Percentiles rank a stretch among this genome's conserved stretches.
Conservation (phyloP, 2,888 invertebrate species). For the Pasiphila rectangulata region DNA sequence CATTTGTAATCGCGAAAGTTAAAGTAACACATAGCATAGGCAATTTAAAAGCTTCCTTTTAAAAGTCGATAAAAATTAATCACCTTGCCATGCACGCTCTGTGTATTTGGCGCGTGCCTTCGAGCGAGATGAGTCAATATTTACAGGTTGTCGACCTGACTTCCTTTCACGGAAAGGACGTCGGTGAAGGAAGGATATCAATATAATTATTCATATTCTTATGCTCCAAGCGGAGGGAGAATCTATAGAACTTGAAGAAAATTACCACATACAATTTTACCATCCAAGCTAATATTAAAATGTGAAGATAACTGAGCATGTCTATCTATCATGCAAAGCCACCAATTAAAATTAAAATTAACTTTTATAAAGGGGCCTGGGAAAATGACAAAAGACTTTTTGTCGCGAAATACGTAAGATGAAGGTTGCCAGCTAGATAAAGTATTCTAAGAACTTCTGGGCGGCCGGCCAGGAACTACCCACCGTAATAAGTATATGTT, state of each 20-base stretch:
- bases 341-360: too few relatives aligned
- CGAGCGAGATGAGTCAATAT: constrained; percentile 68
- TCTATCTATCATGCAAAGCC: too few relatives aligned
- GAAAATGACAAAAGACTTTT: too few relatives aligned
- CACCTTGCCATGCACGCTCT: constrained; percentile 42
- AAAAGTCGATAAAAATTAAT: constrained; percentile 30
- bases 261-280: too few relatives aligned
- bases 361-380: too few relatives aligned
- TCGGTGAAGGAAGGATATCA: constrained; percentile 35
- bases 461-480: not conserved
- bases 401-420: too few relatives aligned
- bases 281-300: too few relatives aligned
- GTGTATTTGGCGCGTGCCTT: constrained; percentile 60
- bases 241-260: too few relatives aligned
- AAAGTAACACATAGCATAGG: too few relatives aligned
- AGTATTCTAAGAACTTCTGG: constrained; percentile 1
- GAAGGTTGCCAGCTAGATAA: too few relatives aligned
- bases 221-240: not conserved
- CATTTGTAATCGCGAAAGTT: too few relatives aligned
- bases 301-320: too few relatives aligned
- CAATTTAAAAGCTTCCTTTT: constrained; percentile 2
- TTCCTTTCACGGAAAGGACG: constrained; percentile 51
- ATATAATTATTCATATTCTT: constrained; percentile 27
- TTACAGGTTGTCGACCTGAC: constrained; percentile 65
- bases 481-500: constrained; percentile 1